Evolutionary conservation across 2,797 vertebrate species (phyloP), one percentile per base, ranked within the genome.

Genomic region (Myotis vivesi): DNA sequence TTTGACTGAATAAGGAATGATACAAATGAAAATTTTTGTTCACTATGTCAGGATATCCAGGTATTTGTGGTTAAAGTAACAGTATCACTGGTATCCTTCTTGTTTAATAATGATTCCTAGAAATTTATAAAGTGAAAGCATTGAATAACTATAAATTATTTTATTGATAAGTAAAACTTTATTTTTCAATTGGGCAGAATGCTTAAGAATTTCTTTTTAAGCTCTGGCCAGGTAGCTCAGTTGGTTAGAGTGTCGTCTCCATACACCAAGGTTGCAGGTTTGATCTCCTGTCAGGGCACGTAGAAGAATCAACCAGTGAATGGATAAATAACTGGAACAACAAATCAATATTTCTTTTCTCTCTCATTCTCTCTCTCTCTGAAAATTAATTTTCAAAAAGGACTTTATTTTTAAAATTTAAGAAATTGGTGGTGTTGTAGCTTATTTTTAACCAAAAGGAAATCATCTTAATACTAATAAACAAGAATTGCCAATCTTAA

Each of bases 71-170:
- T 62, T 73, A 91, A 69, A 73, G 36, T 82, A 69, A 55, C 15
- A 85, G 59, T 53, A 75, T 59, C 30, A 51, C 13, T 51, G 66
- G 12, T 49, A 17, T 69, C 13, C 53, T 72, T 71, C 69, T 87
- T 94, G 22, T 90, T 90, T 91, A 92, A 91, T 49, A 95, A 88
- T 91, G 30, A 88, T 62, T 87, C 41, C 20, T 87, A 90, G 53
- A 93, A 89, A 80, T 96, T 92, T 94, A 53, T 77, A 94, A 30
- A 71, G 73, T 85, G 92, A 87, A 76, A 75, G 22, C 41, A 85
- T 16, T 88, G n/a, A 95, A n/a, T 95, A 64, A 64, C 36, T 30
- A 44, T 87, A 92, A 36, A n/a, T 66, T 68, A n/a, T 83, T 55
- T 91, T 62, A 51, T 69, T 57, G 75, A 85, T 77, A 91, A 89